Base-by-base conservation (phyloP, 2,888 invertebrate genomes). In the Polydrusus pterygomalis region DNA sequence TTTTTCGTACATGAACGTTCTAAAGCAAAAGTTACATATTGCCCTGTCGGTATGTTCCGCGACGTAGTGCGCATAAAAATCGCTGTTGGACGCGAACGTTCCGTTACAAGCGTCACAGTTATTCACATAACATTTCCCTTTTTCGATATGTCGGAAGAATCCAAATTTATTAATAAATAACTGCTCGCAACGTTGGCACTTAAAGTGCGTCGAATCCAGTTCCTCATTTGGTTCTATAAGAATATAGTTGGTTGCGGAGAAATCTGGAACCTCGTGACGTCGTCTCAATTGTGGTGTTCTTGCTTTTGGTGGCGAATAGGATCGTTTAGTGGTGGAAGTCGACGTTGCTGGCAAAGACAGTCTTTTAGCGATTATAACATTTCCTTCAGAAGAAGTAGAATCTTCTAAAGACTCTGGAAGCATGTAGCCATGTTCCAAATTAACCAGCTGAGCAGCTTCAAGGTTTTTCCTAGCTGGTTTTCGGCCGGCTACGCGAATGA, bases 1-100 rank as follows among this genome's bases (percentile, higher is more conserved):
- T 74, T 87, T 87, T 80, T 87, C 87, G 79, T 87, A 87, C 87
- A 87, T 87, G 79, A 87, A 88, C 10, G 88, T 87, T 74, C 86
- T 78, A 78, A 87, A 87, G 78, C 88, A 88, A 72, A 87, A 87
- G 77, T 87, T 85, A 74, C 87, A 87, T 63, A 87, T 85, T 1
- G 87, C 87, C 3, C 87, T 81, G 65, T 87, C 87, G 0, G 85
- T 84, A 78, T 87, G 87, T 18, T 83, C 83, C 0, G 79, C 77
- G 0, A 85, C 72, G 74, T 87, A 87, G 76, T 87, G 87, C 18
- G 82, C 81, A 67, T 85, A 85, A 79, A 87, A 87, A 0, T 86
- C 86, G 68, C 84, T 85, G 78, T 87, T 87, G 72, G 84, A 85
- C 5, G 75, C 80, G 67, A 87, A 87, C 0, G 84, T 85, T 1